Evolutionary conservation across 2,888 invertebrate genomes (phyloP).

Genomic region (Leptinotarsa peninsularis): DNA sequence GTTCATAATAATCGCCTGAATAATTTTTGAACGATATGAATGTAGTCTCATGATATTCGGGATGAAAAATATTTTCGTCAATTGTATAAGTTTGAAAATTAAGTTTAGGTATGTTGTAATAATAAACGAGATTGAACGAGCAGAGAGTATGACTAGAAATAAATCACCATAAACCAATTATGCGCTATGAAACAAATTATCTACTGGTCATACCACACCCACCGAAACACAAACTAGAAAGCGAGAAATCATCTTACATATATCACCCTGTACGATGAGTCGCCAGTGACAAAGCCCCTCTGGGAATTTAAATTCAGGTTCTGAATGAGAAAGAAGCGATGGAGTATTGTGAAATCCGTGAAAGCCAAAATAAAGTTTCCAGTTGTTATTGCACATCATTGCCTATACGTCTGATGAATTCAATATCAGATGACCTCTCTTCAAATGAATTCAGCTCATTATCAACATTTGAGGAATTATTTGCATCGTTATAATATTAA

Average conservation of each 20-base stretch:
- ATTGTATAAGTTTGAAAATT: too few species aligned
- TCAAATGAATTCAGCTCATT: constrained; percentile 5
- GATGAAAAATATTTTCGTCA: too few species aligned
- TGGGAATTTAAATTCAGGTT: constrained; percentile 32
- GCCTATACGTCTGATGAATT: constrained; percentile 32
- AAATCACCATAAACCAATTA: not conserved
- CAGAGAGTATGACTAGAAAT: not conserved
- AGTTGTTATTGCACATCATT: constrained; percentile 36
- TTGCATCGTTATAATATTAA: not conserved
- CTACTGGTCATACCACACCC: not conserved
- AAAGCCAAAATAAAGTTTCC: constrained; percentile 44
- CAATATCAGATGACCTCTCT: constrained; percentile 30
- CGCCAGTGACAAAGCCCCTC: constrained; percentile 6
- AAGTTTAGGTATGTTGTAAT: too few species aligned
- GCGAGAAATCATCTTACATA: not conserved
- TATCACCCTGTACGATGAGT: constrained; percentile 15
- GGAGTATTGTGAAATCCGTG: constrained; percentile 37
- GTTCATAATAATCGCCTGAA: too few species aligned
- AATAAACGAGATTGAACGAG: not conserved
- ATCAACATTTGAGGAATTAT: constrained; percentile 11
- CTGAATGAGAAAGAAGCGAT: constrained; percentile 34
- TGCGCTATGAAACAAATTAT: not conserved
- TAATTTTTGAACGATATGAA: too few species aligned
- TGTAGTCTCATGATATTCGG: too few species aligned
- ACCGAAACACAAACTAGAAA: not conserved